Conservation (phyloP, 2,888 invertebrate genomes). For the Octonoba sinensis region DNA sequence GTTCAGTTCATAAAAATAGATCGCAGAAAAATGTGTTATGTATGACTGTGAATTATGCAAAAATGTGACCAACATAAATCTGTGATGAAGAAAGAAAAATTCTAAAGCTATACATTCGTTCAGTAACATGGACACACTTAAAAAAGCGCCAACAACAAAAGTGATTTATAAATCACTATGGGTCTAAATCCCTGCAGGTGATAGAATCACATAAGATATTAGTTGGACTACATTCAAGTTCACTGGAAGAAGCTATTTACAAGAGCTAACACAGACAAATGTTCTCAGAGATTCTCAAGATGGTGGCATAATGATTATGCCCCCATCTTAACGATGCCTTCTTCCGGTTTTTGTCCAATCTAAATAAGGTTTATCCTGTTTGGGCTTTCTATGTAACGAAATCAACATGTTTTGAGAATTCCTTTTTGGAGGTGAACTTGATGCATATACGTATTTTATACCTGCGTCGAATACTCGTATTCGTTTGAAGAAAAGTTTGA, state of each 20-base stretch:
- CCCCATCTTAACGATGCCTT: constrained; percentile 22
- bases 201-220: constrained; percentile 60
- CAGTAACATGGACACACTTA: constrained; percentile 62
- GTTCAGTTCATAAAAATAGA: constrained; percentile 63
- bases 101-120: constrained; percentile 60
- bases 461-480: constrained; percentile 4
- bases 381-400: constrained; percentile 48
- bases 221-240: constrained; percentile 60
- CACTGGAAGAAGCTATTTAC: constrained; percentile 63
- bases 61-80: constrained; percentile 53
- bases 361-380: constrained; percentile 22
- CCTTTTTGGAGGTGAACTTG: constrained; percentile 10
- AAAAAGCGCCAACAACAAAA: constrained; percentile 65
- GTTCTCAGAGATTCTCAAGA: constrained; percentile 73
- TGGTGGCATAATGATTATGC: constrained; percentile 69
- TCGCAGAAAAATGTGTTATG: constrained; percentile 61
- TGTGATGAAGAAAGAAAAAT: constrained; percentile 57
- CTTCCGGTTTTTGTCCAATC: constrained; percentile 28
- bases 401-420: constrained; percentile 24
- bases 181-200: constrained; percentile 65
- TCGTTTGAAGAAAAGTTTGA: not conserved
- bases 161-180: constrained; percentile 64
- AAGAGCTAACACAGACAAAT: constrained; percentile 61
- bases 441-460: constrained; percentile 46
- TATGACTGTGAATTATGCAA: constrained; percentile 57